Conservation (phyloP, 2,113 vertebrate genomes). For the Ammodytes marinus region DNA sequence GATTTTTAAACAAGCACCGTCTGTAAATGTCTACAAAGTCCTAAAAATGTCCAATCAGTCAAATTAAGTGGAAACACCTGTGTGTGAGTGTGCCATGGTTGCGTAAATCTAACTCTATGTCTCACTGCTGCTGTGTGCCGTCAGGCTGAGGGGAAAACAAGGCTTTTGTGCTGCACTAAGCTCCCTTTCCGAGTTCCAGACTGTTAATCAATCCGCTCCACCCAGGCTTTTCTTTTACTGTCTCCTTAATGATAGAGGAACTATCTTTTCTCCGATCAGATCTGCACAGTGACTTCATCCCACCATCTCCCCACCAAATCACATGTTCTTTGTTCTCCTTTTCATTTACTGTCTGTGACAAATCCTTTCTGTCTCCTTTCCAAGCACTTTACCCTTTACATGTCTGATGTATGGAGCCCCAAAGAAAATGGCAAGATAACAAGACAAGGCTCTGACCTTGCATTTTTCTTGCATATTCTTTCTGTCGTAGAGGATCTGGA, state of each 20-base stretch:
- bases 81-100: not conserved
- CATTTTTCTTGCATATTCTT: slow-evolving; percentile 28
- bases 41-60: slow-evolving; percentile 24
- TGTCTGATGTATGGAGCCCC: not conserved
- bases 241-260: not conserved
- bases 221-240: not conserved
- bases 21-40: not conserved
- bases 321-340: not conserved
- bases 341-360: slow-evolving; percentile 1
- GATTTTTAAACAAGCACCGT: not conserved
- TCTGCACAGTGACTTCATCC: slow-evolving; percentile 6
- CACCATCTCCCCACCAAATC: not conserved
- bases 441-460: not conserved
- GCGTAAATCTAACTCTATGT: not conserved
- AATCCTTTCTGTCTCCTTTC: not conserved
- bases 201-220: slow-evolving; percentile 33
- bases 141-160: not conserved
- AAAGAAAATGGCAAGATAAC: slow-evolving; percentile 20
- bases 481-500: slow-evolving; percentile 5
- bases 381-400: not conserved
- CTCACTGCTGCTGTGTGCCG: not conserved
- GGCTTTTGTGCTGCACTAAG: slow-evolving; percentile 9
- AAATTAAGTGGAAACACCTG: slow-evolving; percentile 35
- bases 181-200: not conserved
- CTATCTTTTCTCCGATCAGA: slow-evolving; percentile 9